Evolutionary conservation across 2,797 vertebrate species (phyloP).

Genomic region (Psittacula echo): DNA sequence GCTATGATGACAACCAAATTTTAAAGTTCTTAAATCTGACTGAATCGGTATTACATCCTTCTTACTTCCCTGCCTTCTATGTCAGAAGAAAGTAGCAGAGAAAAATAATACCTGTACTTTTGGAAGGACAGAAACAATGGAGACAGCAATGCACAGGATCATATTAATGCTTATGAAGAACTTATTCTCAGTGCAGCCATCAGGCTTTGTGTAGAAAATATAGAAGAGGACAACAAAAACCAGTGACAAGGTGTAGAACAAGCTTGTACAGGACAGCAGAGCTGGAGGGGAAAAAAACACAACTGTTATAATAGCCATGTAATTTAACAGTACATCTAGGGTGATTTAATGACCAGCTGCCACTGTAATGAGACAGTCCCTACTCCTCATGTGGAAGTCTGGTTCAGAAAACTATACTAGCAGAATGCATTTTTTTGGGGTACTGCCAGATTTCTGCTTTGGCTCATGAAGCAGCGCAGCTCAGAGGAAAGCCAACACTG

Average conservation of each 20-base stretch:
- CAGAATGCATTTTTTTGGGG: neutral
- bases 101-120: conserved; percentile 88
- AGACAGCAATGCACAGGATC: conserved; percentile 84
- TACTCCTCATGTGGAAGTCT: neutral
- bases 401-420: neutral
- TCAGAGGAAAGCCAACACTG: neutral
- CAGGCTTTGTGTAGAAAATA: conserved; percentile 85
- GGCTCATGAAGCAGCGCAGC: neutral
- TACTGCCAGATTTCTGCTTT: neutral
- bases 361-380: neutral
- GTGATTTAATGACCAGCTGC: neutral
- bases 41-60: neutral
- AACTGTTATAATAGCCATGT: neutral
- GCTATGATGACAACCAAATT: neutral
- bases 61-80: neutral
- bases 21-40: neutral
- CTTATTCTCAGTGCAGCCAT: conserved; percentile 88
- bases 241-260: conserved; percentile 84
- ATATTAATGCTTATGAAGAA: conserved; percentile 92
- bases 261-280: conserved; percentile 80
- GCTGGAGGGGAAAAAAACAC: conserved; percentile 70
- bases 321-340: neutral
- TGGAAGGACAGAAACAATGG: conserved; percentile 84
- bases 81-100: neutral
- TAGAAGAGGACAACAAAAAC: conserved; percentile 79